These are phyloP conservation scores for Coregonus ussuriensis DNA, from an alignment of 2,797 vertebrate species.

Conservation along the genomic window DNA sequence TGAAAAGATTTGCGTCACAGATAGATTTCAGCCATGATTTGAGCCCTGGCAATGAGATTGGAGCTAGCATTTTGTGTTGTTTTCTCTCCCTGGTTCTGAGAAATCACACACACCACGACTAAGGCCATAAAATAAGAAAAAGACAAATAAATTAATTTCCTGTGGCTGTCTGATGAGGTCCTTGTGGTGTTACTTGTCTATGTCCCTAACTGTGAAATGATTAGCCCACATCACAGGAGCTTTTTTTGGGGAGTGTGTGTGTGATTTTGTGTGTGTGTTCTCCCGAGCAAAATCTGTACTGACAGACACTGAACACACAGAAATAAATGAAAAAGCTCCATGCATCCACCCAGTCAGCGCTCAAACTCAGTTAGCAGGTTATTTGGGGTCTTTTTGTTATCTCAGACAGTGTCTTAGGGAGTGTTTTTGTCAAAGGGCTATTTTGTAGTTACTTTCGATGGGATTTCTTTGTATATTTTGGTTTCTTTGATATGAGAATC, in stretches of 20 bases:
- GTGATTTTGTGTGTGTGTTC: not conserved
- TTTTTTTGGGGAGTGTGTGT: slow-evolving; percentile 37
- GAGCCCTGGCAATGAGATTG: not conserved
- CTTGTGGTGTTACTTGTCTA: slow-evolving; percentile 33
- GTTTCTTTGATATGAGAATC: not conserved
- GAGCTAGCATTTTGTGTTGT: not conserved
- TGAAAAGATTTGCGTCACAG: not conserved
- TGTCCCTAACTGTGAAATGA: slow-evolving; percentile 36
- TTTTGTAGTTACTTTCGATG: not conserved
- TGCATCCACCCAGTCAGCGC: not conserved
- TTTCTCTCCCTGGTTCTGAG: slow-evolving; percentile 8
- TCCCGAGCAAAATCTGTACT: not conserved
- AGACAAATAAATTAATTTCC: slow-evolving; percentile 48
- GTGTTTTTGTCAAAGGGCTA: not conserved
- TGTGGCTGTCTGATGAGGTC: slow-evolving; percentile 25
- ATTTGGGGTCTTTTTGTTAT: not conserved
- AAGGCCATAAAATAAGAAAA: slow-evolving; percentile 6
- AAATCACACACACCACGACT: slow-evolving; percentile 25
- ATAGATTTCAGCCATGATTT: not conserved
- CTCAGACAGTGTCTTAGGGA: not conserved
- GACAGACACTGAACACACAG: not conserved
- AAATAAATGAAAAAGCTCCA: not conserved
- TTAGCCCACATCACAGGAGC: slow-evolving; percentile 39
- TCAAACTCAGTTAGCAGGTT: not conserved
- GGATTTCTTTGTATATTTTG: slow-evolving; percentile 1